Evolutionary conservation across 2,797 vertebrate species (phyloP).

Genomic region (Botia almorhae): DNA sequence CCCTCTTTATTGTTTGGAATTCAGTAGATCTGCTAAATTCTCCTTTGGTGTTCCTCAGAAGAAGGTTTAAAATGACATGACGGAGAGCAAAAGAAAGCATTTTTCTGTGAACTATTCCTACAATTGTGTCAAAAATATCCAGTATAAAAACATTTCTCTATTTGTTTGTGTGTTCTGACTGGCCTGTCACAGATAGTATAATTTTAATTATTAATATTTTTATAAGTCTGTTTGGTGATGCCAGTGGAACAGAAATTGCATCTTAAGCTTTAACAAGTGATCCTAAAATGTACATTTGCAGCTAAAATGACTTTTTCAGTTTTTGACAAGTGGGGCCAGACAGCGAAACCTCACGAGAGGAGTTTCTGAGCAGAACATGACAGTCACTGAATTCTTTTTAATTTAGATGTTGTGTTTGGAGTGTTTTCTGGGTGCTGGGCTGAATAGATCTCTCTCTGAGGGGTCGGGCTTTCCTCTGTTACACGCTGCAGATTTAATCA

Average conservation of each 20-base stretch:
- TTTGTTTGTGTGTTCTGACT: neutral
- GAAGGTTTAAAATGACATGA: too few species aligned
- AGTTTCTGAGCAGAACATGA: constrained; percentile 9
- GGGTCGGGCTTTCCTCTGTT: constrained; percentile 28
- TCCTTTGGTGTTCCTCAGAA: too few species aligned
- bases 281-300: constrained; percentile 18
- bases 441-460: constrained; percentile 43
- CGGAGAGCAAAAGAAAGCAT: too few species aligned
- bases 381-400: constrained; percentile 15
- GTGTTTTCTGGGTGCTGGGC: constrained; percentile 18
- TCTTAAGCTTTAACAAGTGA: constrained; percentile 17
- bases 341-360: constrained; percentile 12
- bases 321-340: constrained; percentile 19
- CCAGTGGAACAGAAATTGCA: neutral
- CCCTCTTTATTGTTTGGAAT: too few species aligned
- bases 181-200: neutral
- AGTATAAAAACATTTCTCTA: neutral
- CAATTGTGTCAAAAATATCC: too few species aligned
- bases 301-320: constrained; percentile 21
- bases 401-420: constrained; percentile 5
- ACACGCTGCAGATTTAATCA: constrained; percentile 35
- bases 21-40: too few species aligned
- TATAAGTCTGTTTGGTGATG: neutral
- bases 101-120: too few species aligned
- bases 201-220: too few species aligned